These are phyloP conservation scores for Parauchenoglanis punctatus DNA, from an alignment of 2,797 vertebrate species.

Conservation along the genomic window DNA sequence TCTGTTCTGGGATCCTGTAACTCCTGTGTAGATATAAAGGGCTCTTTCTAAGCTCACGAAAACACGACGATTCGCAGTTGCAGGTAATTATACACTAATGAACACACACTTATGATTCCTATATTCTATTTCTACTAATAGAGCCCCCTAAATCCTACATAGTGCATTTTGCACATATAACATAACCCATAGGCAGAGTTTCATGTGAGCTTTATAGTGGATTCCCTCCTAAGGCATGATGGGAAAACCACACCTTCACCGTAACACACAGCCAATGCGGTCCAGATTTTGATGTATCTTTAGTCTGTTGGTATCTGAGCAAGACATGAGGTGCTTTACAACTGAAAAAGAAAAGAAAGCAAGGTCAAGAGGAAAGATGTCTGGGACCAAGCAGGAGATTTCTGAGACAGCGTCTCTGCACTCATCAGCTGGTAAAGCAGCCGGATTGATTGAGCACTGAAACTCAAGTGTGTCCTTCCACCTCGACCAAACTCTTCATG, in stretches of 20 bases:
- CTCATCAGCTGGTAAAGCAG: conserved; percentile 64
- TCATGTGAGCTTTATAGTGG: no score
- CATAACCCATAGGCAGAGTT: background rate
- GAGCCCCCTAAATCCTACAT: no score
- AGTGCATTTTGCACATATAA: background rate
- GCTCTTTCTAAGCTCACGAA: no score
- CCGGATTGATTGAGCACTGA: conserved; percentile 63
- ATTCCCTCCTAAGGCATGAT: background rate
- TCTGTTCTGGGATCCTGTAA: no score
- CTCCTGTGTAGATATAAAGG: no score
- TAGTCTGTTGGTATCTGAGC: background rate
- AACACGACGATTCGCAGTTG: no score
- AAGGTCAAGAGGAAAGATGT: background rate
- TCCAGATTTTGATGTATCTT: background rate
- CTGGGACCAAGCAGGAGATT: conserved; percentile 47
- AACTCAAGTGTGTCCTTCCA: conserved; percentile 63
- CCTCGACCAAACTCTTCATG: background rate
- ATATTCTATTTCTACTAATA: no score
- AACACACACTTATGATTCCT: no score
- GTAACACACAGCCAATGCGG: background rate
- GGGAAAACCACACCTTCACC: background rate
- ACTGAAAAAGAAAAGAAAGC: background rate
- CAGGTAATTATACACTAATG: no score
- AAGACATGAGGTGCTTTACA: no score
- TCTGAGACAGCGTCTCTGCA: conserved; percentile 66